Conservation (phyloP, 1,140 invertebrate genomes). For the Camponotus vicinus region DNA sequence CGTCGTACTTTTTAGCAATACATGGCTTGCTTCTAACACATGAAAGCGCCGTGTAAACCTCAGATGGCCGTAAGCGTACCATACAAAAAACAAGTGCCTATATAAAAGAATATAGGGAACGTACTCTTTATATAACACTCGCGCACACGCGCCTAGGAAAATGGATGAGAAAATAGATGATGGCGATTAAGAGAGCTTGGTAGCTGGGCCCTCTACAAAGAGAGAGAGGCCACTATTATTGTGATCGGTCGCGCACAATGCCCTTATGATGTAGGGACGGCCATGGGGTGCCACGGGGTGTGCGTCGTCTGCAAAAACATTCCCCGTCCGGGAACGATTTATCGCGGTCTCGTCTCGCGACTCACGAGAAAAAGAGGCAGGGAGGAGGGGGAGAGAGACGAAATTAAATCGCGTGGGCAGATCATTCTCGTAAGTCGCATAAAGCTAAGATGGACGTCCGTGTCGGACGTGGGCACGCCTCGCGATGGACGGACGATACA, state of each 20-base stretch:
- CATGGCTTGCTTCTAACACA: background rate
- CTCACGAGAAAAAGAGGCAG: no score
- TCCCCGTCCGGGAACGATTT: constrained; percentile 19
- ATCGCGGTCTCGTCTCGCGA: constrained; percentile 21
- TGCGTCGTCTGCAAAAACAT: constrained; percentile 35
- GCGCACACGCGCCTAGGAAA: background rate
- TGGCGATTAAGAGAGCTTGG: background rate
- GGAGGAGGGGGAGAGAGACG: background rate
- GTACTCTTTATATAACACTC: background rate
- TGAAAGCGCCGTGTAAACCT: background rate
- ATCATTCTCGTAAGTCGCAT: constrained; percentile 46
- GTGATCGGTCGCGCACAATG: background rate
- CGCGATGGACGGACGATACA: constrained; percentile 44
- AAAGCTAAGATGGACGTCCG: constrained; percentile 32
- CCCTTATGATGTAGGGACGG: background rate
- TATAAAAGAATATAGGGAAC: constrained; percentile 12
- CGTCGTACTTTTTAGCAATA: background rate
- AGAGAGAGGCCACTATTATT: constrained; percentile 33
- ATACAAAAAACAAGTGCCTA: background rate
- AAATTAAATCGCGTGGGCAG: constrained; percentile 54
- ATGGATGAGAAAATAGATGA: constrained; percentile 13
- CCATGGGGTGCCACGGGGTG: background rate
- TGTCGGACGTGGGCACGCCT: constrained; percentile 55
- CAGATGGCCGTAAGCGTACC: background rate
- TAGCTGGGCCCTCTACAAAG: background rate